Base-by-base conservation (phyloP, 2,113 vertebrate species). In the Panthera leo region DNA sequence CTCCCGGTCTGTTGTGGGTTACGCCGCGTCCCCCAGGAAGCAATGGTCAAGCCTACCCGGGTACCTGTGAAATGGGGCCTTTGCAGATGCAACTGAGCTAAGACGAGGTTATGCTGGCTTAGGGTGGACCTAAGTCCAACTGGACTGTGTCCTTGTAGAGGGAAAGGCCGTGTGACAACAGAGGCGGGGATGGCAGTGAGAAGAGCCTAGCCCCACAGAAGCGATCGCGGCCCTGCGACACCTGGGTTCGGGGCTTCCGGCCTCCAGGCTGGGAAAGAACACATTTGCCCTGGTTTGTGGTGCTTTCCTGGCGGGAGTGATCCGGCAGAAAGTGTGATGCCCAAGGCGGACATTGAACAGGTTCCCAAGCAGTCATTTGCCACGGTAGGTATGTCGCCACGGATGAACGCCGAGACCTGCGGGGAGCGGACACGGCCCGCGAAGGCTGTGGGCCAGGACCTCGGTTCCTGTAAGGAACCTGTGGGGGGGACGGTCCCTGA, bases 131-230 rank as follows among this genome's bases (percentile, higher is more conserved):
- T 29, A 19, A 34, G 1, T 39, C 75, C 15, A 1, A 21, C 0
- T 2, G 0, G 2, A 14, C 29, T 0, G 0, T 5, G 18, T 75
- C 27, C 85, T 34, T 31, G 0, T 3, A n/a, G 31, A 58, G 45
- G 11, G 21, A 5, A 48, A 61, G 29, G 58, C 36, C 2, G 0
- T 2, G 19, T 5, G 7, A 5, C 15, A 7, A 2, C 0, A 0
- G 42, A 15, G 73, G 2, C 21, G 23, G 58, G 58, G 19, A 19
- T 23, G 58, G 58, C 58, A 5, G 8, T 8, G 58, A 61, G 58
- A 61, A 23, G 18, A 21, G 58, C 58, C 23, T 7, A 61, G 21
- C 58, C 58, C 58, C 51, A 0, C 18, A 11, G 16, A 1, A 23
- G 7, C 9, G 13, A 9, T 3, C 16, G 1, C 2, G 3, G 48